Conservation (phyloP, 2,888 invertebrate genomes). For the Chymomyza fuscimana region DNA sequence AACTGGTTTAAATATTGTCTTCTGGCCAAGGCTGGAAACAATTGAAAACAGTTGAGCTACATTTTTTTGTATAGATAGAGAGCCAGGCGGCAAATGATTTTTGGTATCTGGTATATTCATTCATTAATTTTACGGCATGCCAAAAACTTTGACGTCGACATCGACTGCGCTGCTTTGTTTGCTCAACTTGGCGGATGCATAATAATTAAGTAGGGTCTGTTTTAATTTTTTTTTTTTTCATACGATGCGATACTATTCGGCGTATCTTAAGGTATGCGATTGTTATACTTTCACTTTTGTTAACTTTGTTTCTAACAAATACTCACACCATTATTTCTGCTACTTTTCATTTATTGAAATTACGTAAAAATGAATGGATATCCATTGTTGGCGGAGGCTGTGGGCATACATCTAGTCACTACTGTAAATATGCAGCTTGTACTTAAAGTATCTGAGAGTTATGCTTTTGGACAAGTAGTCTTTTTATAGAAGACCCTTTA, state of each 20-base stretch:
- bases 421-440: too few relatives aligned
- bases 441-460: too few relatives aligned
- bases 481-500: too few relatives aligned
- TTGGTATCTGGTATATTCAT: slow-evolving; percentile 39
- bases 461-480: too few relatives aligned
- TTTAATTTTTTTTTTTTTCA: neutral
- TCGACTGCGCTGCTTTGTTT: slow-evolving; percentile 5
- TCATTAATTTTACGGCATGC: slow-evolving; percentile 57
- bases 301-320: slow-evolving; percentile 63
- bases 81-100: too few relatives aligned
- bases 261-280: slow-evolving; percentile 26
- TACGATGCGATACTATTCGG: slow-evolving; percentile 18
- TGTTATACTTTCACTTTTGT: slow-evolving; percentile 64
- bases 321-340: neutral
- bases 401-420: neutral
- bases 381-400: slow-evolving; percentile 8
- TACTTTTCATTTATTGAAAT: slow-evolving; percentile 46
- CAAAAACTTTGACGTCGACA: slow-evolving; percentile 12
- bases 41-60: neutral
- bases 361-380: slow-evolving; percentile 71
- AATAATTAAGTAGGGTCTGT: slow-evolving; percentile 48
- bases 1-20: neutral
- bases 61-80: neutral
- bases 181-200: slow-evolving; percentile 44
- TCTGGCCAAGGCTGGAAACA: neutral